Evolutionary conservation across 2,888 invertebrate species (phyloP).

Genomic region (Cataglyphis albicans): DNA sequence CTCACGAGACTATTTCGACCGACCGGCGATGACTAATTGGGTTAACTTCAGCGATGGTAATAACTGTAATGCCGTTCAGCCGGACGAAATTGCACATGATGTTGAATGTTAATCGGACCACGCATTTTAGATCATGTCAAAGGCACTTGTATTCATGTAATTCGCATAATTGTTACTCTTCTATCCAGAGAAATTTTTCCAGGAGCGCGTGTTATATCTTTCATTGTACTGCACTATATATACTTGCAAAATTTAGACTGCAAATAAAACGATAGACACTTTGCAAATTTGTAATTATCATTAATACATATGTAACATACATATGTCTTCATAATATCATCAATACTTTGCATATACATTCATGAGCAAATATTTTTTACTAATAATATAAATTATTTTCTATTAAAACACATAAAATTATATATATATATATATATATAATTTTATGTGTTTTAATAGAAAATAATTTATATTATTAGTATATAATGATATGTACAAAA

Average conservation of each 20-base stretch:
- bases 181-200: conserved; percentile 28
- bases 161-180: conserved; percentile 40
- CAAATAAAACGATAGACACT: background rate
- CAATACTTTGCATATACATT: background rate
- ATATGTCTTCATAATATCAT: background rate
- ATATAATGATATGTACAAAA: background rate
- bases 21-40: conserved; percentile 54
- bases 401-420: background rate
- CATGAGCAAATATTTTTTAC: conserved; percentile 16
- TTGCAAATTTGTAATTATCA: conserved; percentile 19
- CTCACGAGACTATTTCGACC: conserved; percentile 52
- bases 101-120: conserved; percentile 50
- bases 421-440: background rate
- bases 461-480: too few relatives aligned
- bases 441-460: too few relatives aligned
- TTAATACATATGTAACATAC: background rate
- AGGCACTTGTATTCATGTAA: conserved; percentile 31
- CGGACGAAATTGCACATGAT: conserved; percentile 51
- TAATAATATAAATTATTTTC: background rate
- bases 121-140: conserved; percentile 37
- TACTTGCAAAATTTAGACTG: background rate
- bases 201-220: background rate
- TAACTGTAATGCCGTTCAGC: conserved; percentile 44
- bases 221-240: background rate
- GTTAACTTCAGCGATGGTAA: conserved; percentile 51